A percentile compares a stretch with the other conserved stretches of the same genome.
These are phyloP conservation scores for Pogonus chalceus DNA, from an alignment of 1,140 invertebrate genomes.

Conservation along the genomic window DNA sequence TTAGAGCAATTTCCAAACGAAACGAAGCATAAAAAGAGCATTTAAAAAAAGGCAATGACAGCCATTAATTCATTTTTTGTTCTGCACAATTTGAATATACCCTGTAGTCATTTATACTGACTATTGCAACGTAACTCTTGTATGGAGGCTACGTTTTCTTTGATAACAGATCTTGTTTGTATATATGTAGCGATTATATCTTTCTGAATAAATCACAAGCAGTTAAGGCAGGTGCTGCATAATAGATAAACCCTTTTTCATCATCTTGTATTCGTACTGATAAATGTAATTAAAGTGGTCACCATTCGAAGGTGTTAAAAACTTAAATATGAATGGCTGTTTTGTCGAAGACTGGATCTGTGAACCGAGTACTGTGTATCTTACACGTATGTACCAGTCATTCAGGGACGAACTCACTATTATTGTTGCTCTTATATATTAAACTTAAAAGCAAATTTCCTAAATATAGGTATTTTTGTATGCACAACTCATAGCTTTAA, in stretches of 20 bases:
- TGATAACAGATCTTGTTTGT: not conserved
- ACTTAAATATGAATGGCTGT: not conserved
- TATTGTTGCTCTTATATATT: not conserved
- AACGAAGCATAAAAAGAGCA: no score
- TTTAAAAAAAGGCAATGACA: no score
- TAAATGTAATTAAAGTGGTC: not conserved
- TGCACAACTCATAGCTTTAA: no score
- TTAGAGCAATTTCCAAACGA: no score
- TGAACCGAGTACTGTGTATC: not conserved
- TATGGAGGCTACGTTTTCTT: no score
- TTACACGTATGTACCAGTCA: no score
- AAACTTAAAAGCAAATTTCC: not conserved
- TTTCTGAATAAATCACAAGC: not conserved
- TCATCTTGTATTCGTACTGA: not conserved
- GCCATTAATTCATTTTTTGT: no score
- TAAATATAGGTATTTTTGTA: not conserved
- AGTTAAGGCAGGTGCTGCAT: not conserved
- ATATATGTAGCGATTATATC: not conserved
- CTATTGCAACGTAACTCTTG: no score
- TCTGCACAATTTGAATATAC: no score
- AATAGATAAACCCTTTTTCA: not conserved
- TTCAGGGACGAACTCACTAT: not conserved
- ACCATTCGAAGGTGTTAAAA: not conserved
- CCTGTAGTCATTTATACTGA: no score
- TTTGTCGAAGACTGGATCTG: no score